Evolutionary conservation across 1,140 invertebrate genomes (phyloP).

Genomic region (Yoshiicerus persimilis): DNA sequence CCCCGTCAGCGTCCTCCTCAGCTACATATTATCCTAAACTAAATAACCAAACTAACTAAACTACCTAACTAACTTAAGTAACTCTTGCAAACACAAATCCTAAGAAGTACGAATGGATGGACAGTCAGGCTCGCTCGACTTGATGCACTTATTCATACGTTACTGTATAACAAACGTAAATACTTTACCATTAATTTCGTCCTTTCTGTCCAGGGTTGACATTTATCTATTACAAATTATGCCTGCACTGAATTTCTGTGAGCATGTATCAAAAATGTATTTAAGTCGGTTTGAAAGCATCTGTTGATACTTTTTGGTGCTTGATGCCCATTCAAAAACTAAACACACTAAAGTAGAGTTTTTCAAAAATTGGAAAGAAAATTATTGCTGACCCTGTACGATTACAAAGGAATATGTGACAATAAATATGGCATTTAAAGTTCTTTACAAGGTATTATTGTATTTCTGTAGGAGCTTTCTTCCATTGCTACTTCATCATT

Average conservation of each 20-base stretch:
- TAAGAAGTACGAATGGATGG: not conserved
- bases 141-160: constrained; percentile 1
- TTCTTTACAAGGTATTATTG: not conserved
- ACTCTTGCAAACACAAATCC: not conserved
- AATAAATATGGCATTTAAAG: constrained; percentile 5
- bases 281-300: too few relatives aligned
- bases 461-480: not conserved
- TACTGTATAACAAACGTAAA: not conserved
- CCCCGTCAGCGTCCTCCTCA: not conserved
- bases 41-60: not conserved
- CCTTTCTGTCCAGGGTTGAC: not conserved
- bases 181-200: not conserved
- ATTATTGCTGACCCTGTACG: not conserved
- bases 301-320: too few relatives aligned
- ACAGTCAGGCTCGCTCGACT: not conserved
- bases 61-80: not conserved
- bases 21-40: not conserved
- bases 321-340: too few relatives aligned
- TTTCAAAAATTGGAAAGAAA: not conserved
- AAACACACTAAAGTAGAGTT: too few relatives aligned
- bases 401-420: not conserved
- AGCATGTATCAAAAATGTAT: too few relatives aligned
- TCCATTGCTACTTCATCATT: not conserved
- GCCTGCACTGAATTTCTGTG: too few relatives aligned
- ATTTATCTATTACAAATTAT: not conserved